Percentiles rank a stretch among this genome's conserved stretches.
These are phyloP conservation scores for Drosophila burlai DNA, from an alignment of 1,140 invertebrate genomes.

Conservation along the genomic window DNA sequence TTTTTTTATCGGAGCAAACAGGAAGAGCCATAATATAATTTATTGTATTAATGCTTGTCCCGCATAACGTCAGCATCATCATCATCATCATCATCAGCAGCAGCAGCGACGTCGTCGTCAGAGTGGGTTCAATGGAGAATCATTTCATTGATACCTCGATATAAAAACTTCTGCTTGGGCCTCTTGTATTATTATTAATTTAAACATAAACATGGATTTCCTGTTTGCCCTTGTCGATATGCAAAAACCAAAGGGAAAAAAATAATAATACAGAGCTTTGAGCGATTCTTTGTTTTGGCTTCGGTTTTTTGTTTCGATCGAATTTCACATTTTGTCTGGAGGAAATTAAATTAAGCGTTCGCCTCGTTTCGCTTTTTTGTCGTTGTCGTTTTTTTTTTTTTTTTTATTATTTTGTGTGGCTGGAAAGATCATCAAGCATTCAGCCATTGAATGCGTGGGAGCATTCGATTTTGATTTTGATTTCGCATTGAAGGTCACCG, in stretches of 20 bases:
- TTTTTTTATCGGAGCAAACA: conserved; percentile 74
- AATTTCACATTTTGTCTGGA: conserved; percentile 70
- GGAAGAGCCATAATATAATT: conserved; percentile 83
- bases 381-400: neutral
- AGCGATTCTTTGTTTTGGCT: conserved; percentile 62
- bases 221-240: conserved; percentile 78
- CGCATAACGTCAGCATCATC: conserved; percentile 61
- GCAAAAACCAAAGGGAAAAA: conserved; percentile 61
- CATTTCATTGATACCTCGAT: conserved; percentile 73
- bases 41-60: conserved; percentile 83
- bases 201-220: conserved; percentile 84
- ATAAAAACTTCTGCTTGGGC: conserved; percentile 29
- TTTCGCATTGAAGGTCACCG: conserved; percentile 62
- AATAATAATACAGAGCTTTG: conserved; percentile 44
- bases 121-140: conserved; percentile 35
- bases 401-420: conserved; percentile 1
- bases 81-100: conserved; percentile 19
- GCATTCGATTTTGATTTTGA: conserved; percentile 66
- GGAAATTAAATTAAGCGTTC: conserved; percentile 82
- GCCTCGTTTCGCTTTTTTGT: conserved; percentile 48
- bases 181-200: conserved; percentile 73
- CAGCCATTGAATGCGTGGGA: conserved; percentile 71
- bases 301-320: conserved; percentile 69
- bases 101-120: conserved; percentile 7
- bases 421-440: conserved; percentile 43